Conservation (phyloP, 1,140 invertebrate genomes). For the Drosophila novamexicana region DNA sequence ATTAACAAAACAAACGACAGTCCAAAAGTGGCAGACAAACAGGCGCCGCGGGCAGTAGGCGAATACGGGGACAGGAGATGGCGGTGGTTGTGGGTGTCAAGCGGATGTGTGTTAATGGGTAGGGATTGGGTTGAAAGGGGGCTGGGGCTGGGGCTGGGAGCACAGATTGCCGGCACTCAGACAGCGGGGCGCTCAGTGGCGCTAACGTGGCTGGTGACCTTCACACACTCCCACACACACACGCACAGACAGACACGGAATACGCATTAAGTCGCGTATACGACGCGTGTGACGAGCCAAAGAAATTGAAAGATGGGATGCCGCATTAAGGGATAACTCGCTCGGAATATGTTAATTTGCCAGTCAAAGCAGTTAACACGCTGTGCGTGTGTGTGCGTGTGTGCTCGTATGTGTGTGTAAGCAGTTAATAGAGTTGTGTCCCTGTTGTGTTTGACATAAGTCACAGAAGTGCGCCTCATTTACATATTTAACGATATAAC, state of each 20-base stretch:
- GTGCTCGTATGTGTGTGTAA: neutral
- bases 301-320: constrained; percentile 37
- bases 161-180: constrained; percentile 21
- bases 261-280: constrained; percentile 36
- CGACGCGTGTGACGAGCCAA: constrained; percentile 22
- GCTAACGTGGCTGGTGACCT: constrained; percentile 17
- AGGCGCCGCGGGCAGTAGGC: constrained; percentile 29
- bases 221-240: constrained; percentile 12
- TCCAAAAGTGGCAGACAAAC: constrained; percentile 40
- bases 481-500: constrained; percentile 37
- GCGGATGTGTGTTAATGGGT: neutral
- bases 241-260: neutral
- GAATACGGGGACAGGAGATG: neutral
- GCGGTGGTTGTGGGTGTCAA: neutral
- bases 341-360: constrained; percentile 53
- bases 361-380: constrained; percentile 37
- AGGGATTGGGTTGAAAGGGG: neutral
- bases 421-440: constrained; percentile 31
- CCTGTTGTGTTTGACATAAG: neutral
- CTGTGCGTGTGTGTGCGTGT: neutral
- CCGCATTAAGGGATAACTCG: constrained; percentile 50
- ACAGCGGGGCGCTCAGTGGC: constrained; percentile 38
- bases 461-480: constrained; percentile 23
- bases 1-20: constrained; percentile 55
- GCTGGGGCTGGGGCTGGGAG: neutral